Evolutionary conservation across 2,113 vertebrate species (phyloP), one percentile per base, ranked within the genome.

Genomic region (Lycocorax pyrrhopterus): DNA sequence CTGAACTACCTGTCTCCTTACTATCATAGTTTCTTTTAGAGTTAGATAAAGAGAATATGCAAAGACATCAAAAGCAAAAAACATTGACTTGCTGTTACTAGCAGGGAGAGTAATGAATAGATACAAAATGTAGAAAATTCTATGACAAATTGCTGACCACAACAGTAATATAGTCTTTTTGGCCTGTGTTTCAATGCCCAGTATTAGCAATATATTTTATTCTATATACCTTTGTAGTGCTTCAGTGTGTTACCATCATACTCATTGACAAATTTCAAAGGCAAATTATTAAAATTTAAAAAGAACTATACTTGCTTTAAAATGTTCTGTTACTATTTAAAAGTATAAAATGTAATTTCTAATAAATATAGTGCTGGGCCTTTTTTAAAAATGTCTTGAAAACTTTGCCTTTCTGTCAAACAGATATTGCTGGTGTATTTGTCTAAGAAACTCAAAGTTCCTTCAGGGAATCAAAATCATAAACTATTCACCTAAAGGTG

Each of bases 321-420:
- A 74, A 78, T 56, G 4, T 27, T 84, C 29, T 74, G 9, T 35
- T 82, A 39, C 12, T 53, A 56, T 88, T 71, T 64, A 27, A 41
- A 90, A 46, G 3, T 13, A 83, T 6, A 63, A 78, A 75, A 71
- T 19, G 3, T 5, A 51, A 29, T 82, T 89, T 83, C 9, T 72
- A 59, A n/a, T 59, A 84, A 49, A 37, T 44, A 33, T 19, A 44
- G 1, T 17, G 2, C 4, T 13, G 4, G 6, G 1, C 26, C 4
- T 52, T 78, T 74, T 20, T 16, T 5, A 66, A 82, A 82, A 69
- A 37, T 22, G 4, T 68, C 33, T 44, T 15, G 4, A 69, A 89
- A 74, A 9, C 2, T n/a, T 90, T 69, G 30, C 3, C 8, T 29
- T 81, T 73, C 53, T 59, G 22, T 64, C 51, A 88, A 46, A 10